A percentile compares a stretch with the other conserved stretches of the same genome.
Conservation (phyloP, 2,113 vertebrate genomes). For the Urocynchramus pylzowi region DNA sequence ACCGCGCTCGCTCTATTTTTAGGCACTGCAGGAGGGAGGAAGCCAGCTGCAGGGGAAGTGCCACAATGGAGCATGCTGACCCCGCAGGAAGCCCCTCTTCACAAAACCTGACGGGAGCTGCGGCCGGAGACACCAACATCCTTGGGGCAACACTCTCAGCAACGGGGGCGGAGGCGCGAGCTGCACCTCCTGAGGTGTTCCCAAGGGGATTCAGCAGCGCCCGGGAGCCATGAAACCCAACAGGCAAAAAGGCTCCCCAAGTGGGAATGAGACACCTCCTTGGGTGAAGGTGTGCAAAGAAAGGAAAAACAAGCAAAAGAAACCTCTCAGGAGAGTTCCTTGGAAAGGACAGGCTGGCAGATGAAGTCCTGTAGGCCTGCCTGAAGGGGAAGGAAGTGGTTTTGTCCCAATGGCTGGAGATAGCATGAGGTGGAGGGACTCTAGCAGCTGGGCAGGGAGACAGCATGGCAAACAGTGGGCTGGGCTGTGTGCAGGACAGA, state of each 20-base stretch:
- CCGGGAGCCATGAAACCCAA: not conserved
- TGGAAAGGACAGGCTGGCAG: not conserved
- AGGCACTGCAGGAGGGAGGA: not conserved
- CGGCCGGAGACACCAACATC: not conserved
- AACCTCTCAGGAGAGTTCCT: not conserved
- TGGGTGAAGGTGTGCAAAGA: not conserved
- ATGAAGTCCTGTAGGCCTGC: not conserved
- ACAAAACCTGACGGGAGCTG: not conserved
- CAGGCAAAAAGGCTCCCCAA: not conserved
- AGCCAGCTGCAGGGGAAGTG: conserved; percentile 22
- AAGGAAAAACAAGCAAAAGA: not conserved
- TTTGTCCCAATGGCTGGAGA: not conserved
- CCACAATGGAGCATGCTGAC: not conserved
- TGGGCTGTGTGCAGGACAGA: not conserved
- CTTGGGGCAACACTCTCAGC: fast-evolving
- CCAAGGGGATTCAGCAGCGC: fast-evolving
- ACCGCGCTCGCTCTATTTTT: not conserved
- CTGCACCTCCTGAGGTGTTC: fast-evolving
- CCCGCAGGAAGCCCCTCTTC: not conserved
- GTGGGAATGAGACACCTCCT: not conserved
- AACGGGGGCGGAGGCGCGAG: fast-evolving
- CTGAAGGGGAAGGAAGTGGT: not conserved
- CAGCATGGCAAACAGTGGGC: fast-evolving
- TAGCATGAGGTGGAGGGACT: fast-evolving
- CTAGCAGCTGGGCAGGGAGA: not conserved